phyloP scores from a whole-genome alignment of 1,140 invertebrate species.

The Homarus americanus region DNA sequence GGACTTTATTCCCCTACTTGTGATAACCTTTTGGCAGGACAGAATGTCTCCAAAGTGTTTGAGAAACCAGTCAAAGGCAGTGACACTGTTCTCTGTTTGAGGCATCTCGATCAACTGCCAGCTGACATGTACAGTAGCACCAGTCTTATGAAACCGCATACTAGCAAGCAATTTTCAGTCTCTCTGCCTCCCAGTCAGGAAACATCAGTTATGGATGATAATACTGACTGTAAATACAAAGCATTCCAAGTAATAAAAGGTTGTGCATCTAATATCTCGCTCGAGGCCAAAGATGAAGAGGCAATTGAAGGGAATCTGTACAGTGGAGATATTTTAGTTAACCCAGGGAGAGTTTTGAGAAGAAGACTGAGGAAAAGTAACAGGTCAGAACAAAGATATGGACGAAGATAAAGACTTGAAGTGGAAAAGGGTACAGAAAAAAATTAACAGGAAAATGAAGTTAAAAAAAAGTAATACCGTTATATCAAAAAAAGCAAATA shows the following conservation, averaged over 20 bases:
- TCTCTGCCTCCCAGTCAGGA: not conserved
- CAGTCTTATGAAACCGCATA: not conserved
- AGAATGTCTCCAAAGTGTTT: not conserved
- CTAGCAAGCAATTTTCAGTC: not conserved
- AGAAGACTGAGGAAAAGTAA: not conserved
- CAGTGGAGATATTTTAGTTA: not conserved
- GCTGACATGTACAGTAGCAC: too few species aligned
- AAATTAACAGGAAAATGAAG: not conserved
- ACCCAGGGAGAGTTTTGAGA: not conserved
- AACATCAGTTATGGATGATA: not conserved
- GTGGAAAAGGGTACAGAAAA: not conserved
- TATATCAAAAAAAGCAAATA: not conserved
- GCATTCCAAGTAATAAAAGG: not conserved
- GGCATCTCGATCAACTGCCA: not conserved
- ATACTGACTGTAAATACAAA: not conserved
- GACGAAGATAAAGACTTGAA: not conserved
- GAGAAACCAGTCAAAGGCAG: not conserved
- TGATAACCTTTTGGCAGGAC: not conserved
- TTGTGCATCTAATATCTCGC: not conserved
- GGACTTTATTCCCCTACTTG: not conserved
- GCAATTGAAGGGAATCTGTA: not conserved
- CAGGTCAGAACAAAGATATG: not conserved
- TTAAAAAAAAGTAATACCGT: not conserved
- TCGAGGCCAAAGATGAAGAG: not conserved
- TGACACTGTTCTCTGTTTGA: conserved; percentile 9